Evolutionary conservation across 2,888 invertebrate species (phyloP), one percentile per base, ranked within the genome.

Genomic region (Pseudococcus jackbeardsleyi): DNA sequence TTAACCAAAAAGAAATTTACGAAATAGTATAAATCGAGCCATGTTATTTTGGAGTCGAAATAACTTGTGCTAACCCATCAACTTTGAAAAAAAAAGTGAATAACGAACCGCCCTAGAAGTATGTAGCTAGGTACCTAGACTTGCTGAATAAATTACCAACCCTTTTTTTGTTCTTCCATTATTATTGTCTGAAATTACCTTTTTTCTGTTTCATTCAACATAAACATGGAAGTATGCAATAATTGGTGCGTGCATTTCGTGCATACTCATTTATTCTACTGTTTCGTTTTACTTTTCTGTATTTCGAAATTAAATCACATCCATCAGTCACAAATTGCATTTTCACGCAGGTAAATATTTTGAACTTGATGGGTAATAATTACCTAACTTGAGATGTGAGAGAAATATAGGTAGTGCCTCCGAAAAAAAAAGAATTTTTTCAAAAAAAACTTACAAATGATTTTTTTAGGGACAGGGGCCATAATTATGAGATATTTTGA

Each of bases 181-280:
- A n/a, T 8, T 54, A n/a, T 54, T 54, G n/a, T 54, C 54, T n/a
- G 54, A 17, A 54, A n/a, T 54, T 54, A n/a, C 54, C n/a, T 54
- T 54, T 54, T 54, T 54, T 12, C 8, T 5, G n/a, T 54, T 54
- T 54, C 17, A 54, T 54, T 54, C n/a, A 54, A n/a, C 54, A 54
- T 6, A 54, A 15, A 50, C 54, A 54, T 15, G n/a, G 5, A 4
- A n/a, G 3, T 3, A 54, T n/a, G 54, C n/a, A 54, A 54, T n/a
- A 54, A 54, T 54, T 54, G n/a, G 17, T n/a, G 54, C n/a, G 54
- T 54, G n/a, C 54, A n/a, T 54, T 54, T 54, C 54, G 54, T 54
- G 54, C n/a, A 54, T 54, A 50, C 48, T 54, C 54, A n/a, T n/a
- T n/a, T 54, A n/a, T 7, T 54, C n/a, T 54, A 8, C 15, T 54